Conservation (phyloP, 2,888 invertebrate genomes). For the Pristionchus arcanus region DNA sequence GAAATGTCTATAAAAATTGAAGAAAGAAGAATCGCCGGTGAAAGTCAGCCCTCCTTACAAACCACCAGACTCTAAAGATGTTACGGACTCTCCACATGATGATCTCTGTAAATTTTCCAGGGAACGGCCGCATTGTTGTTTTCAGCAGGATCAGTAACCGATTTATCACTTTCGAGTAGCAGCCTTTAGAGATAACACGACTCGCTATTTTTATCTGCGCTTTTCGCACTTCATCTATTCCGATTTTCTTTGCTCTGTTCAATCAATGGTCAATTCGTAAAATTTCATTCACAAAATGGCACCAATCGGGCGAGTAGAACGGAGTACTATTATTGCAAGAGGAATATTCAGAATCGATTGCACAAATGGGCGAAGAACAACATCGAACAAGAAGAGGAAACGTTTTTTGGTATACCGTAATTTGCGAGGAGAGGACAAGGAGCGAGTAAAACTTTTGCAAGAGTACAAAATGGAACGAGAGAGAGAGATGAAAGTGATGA, state of each 20-base stretch:
- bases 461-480: constrained; percentile 7
- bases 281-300: constrained; percentile 27
- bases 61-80: background rate
- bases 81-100: background rate
- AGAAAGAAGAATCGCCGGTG: no score
- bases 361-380: background rate
- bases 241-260: background rate
- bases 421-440: constrained; percentile 33
- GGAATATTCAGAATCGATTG: constrained; percentile 18
- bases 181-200: background rate
- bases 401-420: constrained; percentile 18
- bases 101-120: background rate
- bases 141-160: background rate
- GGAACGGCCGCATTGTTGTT: background rate
- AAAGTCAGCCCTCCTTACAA: no score
- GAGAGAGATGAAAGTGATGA: constrained; percentile 21
- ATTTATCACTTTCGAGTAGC: background rate
- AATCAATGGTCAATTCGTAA: background rate
- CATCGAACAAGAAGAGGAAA: background rate
- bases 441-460: background rate
- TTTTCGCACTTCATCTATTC: background rate
- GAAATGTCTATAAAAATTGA: no score
- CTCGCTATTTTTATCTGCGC: background rate
- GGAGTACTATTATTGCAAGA: constrained; percentile 31
- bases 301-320: background rate